Conservation (phyloP, 2,797 vertebrate species). For the Tinamus major region DNA sequence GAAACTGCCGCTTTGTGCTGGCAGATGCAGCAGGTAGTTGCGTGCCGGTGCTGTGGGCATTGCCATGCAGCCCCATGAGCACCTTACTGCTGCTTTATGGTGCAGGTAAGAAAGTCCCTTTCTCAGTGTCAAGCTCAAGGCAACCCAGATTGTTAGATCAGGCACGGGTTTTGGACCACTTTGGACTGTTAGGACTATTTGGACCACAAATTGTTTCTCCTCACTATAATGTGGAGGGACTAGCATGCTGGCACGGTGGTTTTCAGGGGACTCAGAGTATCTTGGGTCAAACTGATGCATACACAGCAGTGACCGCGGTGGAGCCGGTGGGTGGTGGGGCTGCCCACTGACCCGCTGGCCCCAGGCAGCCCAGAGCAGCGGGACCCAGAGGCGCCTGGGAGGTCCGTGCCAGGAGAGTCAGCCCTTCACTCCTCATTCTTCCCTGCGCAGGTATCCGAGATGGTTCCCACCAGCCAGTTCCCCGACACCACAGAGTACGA, state of each 20-base stretch:
- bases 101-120: neutral
- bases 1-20: neutral
- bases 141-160: neutral
- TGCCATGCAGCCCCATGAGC: neutral
- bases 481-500: slow-evolving; percentile 53
- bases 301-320: neutral
- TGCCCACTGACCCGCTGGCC: neutral
- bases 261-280: rapidly evolving
- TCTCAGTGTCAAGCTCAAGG: neutral
- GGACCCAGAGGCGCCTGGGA: neutral
- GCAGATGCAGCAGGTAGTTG: neutral
- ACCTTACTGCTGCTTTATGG: neutral
- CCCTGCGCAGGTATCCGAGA: slow-evolving; percentile 25
- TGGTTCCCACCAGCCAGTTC: slow-evolving; percentile 54
- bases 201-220: neutral
- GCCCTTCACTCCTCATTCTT: neutral
- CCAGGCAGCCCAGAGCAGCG: rapidly evolving
- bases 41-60: neutral
- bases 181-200: neutral
- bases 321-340: neutral
- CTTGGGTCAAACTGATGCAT: neutral
- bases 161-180: neutral
- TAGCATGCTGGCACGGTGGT: neutral
- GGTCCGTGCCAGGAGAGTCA: neutral
- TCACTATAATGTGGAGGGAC: neutral